Percentiles rank a stretch among this genome's conserved stretches.
Conservation (phyloP, 2,888 invertebrate genomes). For the Schizaphis graminum region DNA sequence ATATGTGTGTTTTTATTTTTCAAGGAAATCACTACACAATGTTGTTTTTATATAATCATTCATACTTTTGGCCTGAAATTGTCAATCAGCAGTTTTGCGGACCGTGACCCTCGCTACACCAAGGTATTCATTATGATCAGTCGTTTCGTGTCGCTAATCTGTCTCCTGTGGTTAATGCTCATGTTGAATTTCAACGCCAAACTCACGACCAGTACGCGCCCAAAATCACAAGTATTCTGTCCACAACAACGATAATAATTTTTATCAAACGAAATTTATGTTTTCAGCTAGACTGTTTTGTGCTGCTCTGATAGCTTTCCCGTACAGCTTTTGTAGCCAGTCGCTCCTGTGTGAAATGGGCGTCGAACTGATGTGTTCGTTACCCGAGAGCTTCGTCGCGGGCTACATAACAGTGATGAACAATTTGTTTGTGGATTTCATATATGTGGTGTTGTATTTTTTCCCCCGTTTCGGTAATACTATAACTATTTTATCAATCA, state of each 20-base stretch:
- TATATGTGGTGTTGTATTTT: constrained; percentile 59
- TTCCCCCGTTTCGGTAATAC: constrained; percentile 60
- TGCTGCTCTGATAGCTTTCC: constrained; percentile 53
- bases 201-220: constrained; percentile 30
- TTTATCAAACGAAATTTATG: neutral
- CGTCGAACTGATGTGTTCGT: constrained; percentile 70
- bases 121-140: constrained; percentile 11
- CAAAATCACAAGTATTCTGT: neutral
- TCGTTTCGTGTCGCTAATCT: constrained; percentile 25
- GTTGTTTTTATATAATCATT: constrained; percentile 18
- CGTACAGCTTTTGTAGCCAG: constrained; percentile 69
- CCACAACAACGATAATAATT: neutral
- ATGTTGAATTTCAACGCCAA: constrained; percentile 31
- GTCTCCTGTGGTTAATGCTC: constrained; percentile 46
- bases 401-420: constrained; percentile 70
- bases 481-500: neutral
- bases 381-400: constrained; percentile 67
- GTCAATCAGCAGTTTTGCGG: constrained; percentile 29
- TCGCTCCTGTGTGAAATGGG: constrained; percentile 70
- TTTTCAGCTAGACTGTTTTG: constrained; percentile 48
- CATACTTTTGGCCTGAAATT: constrained; percentile 11
- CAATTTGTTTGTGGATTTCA: constrained; percentile 66
- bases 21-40: constrained; percentile 29
- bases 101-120: neutral
- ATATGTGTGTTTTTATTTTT: neutral